These are phyloP conservation scores for Proisotoma minuta DNA, from an alignment of 2,888 invertebrate species.

Conservation along the genomic window DNA sequence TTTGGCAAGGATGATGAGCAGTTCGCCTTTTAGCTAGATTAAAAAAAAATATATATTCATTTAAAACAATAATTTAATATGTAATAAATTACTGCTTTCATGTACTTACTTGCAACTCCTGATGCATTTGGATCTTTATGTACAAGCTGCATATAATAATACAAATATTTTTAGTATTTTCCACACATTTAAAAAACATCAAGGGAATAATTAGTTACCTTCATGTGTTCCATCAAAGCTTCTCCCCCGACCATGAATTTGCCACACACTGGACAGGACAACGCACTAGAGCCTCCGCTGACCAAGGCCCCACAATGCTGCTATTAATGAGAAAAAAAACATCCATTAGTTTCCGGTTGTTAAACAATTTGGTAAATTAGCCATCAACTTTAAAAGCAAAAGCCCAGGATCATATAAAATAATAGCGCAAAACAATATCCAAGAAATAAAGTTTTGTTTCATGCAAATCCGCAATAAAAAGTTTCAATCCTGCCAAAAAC, in stretches of 20 bases:
- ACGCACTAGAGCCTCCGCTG: constrained; percentile 86
- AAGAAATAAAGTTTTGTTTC: background rate
- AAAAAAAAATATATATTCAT: no score
- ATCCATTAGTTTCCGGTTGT: constrained; percentile 12
- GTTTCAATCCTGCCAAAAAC: background rate
- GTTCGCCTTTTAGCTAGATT: constrained; percentile 87
- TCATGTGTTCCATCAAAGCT: constrained; percentile 92
- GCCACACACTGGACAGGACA: constrained; percentile 88
- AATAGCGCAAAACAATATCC: constrained; percentile 8
- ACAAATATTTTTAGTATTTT: no score
- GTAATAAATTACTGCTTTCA: background rate
- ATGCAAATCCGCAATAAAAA: constrained; percentile 15
- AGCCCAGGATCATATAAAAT: background rate
- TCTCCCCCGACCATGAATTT: constrained; percentile 92
- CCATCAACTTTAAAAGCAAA: constrained; percentile 22
- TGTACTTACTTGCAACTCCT: constrained; percentile 78
- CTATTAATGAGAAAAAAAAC: constrained; percentile 47
- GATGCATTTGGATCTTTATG: constrained; percentile 89
- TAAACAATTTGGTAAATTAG: background rate
- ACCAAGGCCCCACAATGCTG: constrained; percentile 92
- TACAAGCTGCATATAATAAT: constrained; percentile 74
- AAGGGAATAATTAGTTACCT: no score
- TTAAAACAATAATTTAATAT: background rate
- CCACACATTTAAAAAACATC: no score
- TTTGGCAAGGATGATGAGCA: constrained; percentile 90